These are phyloP conservation scores for Euplagia quadripunctaria DNA, from an alignment of 2,888 invertebrate genomes.

Conservation along the genomic window DNA sequence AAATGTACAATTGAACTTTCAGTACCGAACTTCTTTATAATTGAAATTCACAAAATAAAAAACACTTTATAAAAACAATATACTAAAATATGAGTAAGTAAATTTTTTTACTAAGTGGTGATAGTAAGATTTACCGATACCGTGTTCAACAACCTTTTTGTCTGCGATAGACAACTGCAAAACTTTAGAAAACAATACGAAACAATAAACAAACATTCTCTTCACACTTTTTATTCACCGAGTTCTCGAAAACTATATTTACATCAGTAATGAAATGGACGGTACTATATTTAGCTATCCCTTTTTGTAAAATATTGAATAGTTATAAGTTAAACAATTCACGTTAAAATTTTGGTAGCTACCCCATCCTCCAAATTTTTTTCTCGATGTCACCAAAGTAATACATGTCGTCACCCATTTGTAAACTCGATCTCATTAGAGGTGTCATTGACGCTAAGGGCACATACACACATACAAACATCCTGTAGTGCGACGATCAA, in stretches of 20 bases:
- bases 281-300: neutral
- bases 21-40: too few relatives aligned
- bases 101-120: too few relatives aligned
- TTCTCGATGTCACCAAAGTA: slow-evolving; percentile 8
- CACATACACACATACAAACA: slow-evolving; percentile 49
- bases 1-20: neutral
- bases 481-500: slow-evolving; percentile 71
- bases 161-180: too few relatives aligned
- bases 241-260: too few relatives aligned
- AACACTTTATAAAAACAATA: neutral
- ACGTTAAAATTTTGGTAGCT: neutral
- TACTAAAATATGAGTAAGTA: too few relatives aligned
- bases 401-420: slow-evolving; percentile 36
- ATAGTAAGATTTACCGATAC: too few relatives aligned
- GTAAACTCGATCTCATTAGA: slow-evolving; percentile 67
- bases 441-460: slow-evolving; percentile 50
- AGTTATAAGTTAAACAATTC: neutral
- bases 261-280: too few relatives aligned
- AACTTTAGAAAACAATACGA: too few relatives aligned
- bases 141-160: too few relatives aligned
- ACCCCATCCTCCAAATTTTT: neutral
- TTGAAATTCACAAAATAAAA: neutral
- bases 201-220: too few relatives aligned
- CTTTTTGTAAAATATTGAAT: neutral
- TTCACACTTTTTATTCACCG: too few relatives aligned